A percentile compares a stretch with the other conserved stretches of the same genome.
phyloP scores from a whole-genome alignment of 2,113 vertebrate species.

The Periophthalmodon schlosseri region DNA sequence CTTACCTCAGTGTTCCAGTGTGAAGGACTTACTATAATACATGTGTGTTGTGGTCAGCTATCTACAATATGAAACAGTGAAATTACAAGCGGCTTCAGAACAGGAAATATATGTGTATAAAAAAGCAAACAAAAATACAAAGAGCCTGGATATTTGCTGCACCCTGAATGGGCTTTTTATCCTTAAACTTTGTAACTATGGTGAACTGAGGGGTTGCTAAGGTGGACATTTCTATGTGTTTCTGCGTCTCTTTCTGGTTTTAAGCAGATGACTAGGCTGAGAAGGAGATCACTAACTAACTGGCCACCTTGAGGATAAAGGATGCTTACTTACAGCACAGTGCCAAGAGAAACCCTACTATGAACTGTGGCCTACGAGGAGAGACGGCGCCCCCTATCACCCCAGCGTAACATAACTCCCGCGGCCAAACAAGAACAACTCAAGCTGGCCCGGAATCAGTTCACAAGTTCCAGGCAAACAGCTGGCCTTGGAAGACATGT shows the following conservation, averaged over 20 bases:
- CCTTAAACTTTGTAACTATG: conserved; percentile 76
- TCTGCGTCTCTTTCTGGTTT: conserved; percentile 48
- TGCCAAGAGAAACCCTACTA: conserved; percentile 66
- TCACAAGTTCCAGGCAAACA: conserved; percentile 14
- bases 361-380: conserved; percentile 54
- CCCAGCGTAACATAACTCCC: conserved; percentile 43
- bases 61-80: conserved; percentile 74
- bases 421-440: conserved; percentile 31
- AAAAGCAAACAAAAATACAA: conserved; percentile 53
- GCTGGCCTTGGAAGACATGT: conserved; percentile 36
- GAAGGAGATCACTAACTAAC: conserved; percentile 45
- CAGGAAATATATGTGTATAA: conserved; percentile 72
- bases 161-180: conserved; percentile 78
- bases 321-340: conserved; percentile 60
- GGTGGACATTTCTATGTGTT: conserved; percentile 67
- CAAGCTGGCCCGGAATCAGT: conserved; percentile 36
- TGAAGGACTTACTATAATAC: conserved; percentile 77
- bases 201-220: conserved; percentile 66
- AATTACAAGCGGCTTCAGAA: conserved; percentile 69
- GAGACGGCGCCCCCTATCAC: conserved; percentile 43
- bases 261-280: conserved; percentile 39
- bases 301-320: conserved; percentile 40
- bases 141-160: conserved; percentile 79
- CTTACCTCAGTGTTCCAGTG: conserved; percentile 85
- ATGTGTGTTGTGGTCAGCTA: conserved; percentile 75